Percentiles rank a stretch among this genome's conserved stretches.
Evolutionary conservation across 2,797 vertebrate species (phyloP).

Genomic region (Ambastaia sidthimunki): DNA sequence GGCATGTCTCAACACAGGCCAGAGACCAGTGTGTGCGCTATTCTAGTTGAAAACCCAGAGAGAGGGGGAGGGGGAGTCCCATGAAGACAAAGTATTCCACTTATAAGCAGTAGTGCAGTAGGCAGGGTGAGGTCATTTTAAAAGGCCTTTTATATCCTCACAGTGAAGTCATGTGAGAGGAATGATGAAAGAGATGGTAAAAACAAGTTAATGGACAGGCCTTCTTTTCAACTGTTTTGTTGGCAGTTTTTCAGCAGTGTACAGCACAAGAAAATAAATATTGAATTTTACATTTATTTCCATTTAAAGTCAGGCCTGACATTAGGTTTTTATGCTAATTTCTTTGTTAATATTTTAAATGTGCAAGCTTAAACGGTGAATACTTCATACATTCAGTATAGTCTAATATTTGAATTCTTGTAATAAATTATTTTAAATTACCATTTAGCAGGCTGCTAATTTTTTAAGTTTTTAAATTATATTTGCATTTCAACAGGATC

Average conservation of each 20-base stretch:
- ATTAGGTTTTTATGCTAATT: too few relatives aligned
- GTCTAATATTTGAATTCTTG: too few relatives aligned
- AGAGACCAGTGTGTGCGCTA: constrained; percentile 10
- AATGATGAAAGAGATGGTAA: constrained; percentile 23
- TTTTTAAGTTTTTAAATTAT: constrained; percentile 5
- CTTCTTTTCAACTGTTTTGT: constrained; percentile 2
- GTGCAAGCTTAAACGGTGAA: too few relatives aligned
- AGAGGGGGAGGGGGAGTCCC: not conserved
- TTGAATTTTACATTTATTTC: not conserved
- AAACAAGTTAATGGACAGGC: constrained; percentile 5
- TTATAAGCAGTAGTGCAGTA: constrained; percentile 35
- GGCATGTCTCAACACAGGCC: not conserved
- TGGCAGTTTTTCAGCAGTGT: not conserved
- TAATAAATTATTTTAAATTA: too few relatives aligned
- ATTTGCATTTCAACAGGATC: constrained; percentile 74
- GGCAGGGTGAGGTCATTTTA: constrained; percentile 42
- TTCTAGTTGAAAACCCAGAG: not conserved
- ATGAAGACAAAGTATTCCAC: constrained; percentile 29
- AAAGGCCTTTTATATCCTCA: constrained; percentile 53
- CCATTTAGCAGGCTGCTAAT: not conserved
- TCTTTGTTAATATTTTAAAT: too few relatives aligned
- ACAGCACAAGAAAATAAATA: not conserved
- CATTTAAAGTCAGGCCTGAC: too few relatives aligned
- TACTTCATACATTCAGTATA: too few relatives aligned
- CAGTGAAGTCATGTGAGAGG: constrained; percentile 52